These are phyloP conservation scores for Dasypus novemcinctus DNA, from an alignment of 2,113 vertebrate genomes.

Conservation along the genomic window DNA sequence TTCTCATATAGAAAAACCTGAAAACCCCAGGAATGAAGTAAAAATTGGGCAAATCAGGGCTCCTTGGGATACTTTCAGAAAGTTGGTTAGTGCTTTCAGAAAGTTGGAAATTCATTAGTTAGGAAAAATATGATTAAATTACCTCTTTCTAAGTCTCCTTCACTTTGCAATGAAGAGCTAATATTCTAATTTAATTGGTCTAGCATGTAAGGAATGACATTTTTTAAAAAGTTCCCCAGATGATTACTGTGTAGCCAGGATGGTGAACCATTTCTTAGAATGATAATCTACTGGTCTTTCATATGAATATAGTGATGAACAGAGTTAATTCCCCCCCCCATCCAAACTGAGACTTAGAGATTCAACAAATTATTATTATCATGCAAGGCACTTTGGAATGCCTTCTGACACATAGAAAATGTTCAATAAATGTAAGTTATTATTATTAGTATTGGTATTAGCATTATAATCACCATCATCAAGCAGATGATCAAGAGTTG, in stretches of 20 bases:
- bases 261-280: too few relatives aligned
- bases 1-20: neutral
- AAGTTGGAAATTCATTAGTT: neutral
- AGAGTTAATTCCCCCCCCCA: neutral
- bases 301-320: neutral
- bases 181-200: slow-evolving; percentile 17
- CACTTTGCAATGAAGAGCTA: neutral
- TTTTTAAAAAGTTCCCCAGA: neutral
- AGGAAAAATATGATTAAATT: neutral
- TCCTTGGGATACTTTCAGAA: neutral
- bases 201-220: neutral
- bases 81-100: neutral
- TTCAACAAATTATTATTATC: neutral
- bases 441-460: neutral
- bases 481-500: neutral
- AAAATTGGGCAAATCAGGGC: neutral
- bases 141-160: neutral
- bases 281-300: neutral
- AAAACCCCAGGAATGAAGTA: neutral
- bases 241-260: neutral
- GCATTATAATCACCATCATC: neutral
- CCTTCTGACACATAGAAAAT: neutral
- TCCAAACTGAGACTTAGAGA: neutral
- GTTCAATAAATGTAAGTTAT: neutral
- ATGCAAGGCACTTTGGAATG: neutral